These are phyloP conservation scores for Aleiodes leptofemur DNA, from an alignment of 2,888 invertebrate species.

Conservation along the genomic window DNA sequence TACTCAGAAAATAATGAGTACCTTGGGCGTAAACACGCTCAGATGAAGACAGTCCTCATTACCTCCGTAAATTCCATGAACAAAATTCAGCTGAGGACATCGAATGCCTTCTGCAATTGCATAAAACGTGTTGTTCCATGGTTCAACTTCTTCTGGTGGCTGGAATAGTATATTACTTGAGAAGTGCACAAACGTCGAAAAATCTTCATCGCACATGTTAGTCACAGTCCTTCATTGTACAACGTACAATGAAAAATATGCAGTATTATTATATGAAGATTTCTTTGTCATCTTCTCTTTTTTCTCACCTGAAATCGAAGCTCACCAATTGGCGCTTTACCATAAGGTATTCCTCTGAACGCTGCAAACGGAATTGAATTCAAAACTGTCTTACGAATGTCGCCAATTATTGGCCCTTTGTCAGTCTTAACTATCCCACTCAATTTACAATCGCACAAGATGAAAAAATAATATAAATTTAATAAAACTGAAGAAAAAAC, in stretches of 20 bases:
- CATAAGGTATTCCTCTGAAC: constrained; percentile 16
- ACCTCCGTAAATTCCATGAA: not conserved
- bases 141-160: constrained; percentile 5
- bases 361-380: not conserved
- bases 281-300: not conserved
- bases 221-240: too few relatives aligned
- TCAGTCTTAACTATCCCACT: not conserved
- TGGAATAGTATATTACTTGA: not conserved
- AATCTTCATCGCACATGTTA: too few relatives aligned
- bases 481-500: too few relatives aligned
- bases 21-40: constrained; percentile 54
- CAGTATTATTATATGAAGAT: too few relatives aligned
- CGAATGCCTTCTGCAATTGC: constrained; percentile 11
- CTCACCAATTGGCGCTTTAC: not conserved
- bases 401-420: constrained; percentile 5
- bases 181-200: too few relatives aligned
- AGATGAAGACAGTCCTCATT: constrained; percentile 47
- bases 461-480: too few relatives aligned
- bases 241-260: too few relatives aligned
- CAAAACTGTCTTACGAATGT: not conserved
- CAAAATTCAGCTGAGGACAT: constrained; percentile 21
- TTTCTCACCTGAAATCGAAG: constrained; percentile 13
- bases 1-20: too few relatives aligned
- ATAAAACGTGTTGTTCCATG: not conserved
- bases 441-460: not conserved